These are phyloP conservation scores for Leptopterna dolabrata DNA, from an alignment of 2,888 invertebrate genomes.

Conservation along the genomic window DNA sequence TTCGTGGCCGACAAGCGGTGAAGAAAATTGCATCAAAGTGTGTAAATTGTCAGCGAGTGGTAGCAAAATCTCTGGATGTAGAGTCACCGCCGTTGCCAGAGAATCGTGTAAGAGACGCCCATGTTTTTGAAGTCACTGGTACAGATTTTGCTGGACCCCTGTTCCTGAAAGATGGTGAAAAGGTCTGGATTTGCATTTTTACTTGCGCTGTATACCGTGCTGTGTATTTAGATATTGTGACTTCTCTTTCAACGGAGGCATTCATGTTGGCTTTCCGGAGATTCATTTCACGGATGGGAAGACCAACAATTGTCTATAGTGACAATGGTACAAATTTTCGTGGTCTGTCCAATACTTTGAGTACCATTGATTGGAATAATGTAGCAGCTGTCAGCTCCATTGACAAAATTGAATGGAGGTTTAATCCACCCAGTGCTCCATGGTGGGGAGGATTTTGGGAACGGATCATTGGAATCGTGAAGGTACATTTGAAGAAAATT, in stretches of 20 bases:
- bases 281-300: constrained; percentile 41
- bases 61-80: neutral
- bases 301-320: neutral
- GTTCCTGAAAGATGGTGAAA: constrained; percentile 56
- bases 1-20: neutral
- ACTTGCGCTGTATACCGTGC: constrained; percentile 48
- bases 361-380: too few species aligned
- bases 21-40: neutral
- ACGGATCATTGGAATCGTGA: too few species aligned
- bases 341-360: too few species aligned
- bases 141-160: constrained; percentile 67
- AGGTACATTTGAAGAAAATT: too few species aligned
- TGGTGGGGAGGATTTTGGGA: too few species aligned
- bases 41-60: neutral
- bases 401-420: too few species aligned
- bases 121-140: constrained; percentile 64
- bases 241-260: neutral
- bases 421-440: too few species aligned
- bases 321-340: constrained; percentile 17
- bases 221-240: constrained; percentile 40
- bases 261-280: constrained; percentile 25
- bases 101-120: constrained; percentile 62
- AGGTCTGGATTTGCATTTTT: constrained; percentile 40
- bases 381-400: too few species aligned
- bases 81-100: neutral